These are phyloP conservation scores for Ferrisia virgata DNA, from an alignment of 2,888 invertebrate genomes.

Conservation along the genomic window DNA sequence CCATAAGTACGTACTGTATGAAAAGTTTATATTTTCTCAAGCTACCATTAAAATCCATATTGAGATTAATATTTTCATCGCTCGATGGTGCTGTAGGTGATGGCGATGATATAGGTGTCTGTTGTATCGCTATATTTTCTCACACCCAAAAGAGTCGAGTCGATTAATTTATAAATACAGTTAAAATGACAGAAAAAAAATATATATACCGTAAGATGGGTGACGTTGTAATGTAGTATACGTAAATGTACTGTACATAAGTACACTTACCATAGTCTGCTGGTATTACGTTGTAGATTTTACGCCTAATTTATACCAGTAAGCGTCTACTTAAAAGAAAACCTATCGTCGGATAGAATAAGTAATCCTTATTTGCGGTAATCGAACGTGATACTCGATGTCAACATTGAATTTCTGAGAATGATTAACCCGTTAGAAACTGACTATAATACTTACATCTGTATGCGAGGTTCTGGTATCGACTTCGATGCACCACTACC, in stretches of 20 bases:
- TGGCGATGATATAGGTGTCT: not conserved
- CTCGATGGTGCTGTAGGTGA: too few species aligned
- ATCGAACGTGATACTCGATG: not conserved
- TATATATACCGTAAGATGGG: not conserved
- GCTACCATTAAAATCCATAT: not conserved
- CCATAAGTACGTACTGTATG: not conserved
- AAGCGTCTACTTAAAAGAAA: not conserved
- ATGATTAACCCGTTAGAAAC: not conserved
- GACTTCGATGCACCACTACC: not conserved
- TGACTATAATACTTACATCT: not conserved
- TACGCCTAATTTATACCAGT: not conserved
- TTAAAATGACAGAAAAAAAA: constrained; percentile 1
- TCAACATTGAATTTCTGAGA: constrained; percentile 6
- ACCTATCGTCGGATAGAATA: not conserved
- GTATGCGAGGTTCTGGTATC: not conserved
- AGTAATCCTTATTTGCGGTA: not conserved
- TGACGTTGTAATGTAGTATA: not conserved
- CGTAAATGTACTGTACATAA: not conserved
- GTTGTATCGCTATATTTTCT: not conserved
- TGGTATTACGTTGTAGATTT: not conserved
- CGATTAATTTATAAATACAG: not conserved
- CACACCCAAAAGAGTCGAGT: not conserved
- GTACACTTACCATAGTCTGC: too few species aligned
- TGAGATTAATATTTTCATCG: too few species aligned
- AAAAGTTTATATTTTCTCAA: not conserved